phyloP scores from a whole-genome alignment of 2,888 invertebrate genomes.

The Nomada goodeniana region DNA sequence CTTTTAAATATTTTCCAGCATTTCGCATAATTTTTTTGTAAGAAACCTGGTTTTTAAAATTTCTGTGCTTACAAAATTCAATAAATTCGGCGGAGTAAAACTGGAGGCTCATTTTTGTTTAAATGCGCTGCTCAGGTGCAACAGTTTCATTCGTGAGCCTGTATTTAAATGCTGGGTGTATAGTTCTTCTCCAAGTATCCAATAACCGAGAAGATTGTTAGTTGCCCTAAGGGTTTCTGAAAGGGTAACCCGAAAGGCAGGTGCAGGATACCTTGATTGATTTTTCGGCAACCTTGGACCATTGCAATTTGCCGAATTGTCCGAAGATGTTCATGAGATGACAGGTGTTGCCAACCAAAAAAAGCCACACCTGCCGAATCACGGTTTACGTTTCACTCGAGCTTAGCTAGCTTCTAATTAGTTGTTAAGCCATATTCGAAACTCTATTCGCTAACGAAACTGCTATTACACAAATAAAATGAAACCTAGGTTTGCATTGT shows the following conservation, averaged over 20 bases:
- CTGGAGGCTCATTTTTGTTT: neutral
- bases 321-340: constrained; percentile 40
- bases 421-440: neutral
- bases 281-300: constrained; percentile 36
- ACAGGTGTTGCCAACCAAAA: constrained; percentile 44
- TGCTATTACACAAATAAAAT: too few relatives aligned
- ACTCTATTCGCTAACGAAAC: too few relatives aligned
- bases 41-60: too few relatives aligned
- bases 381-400: constrained; percentile 19
- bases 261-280: constrained; percentile 54
- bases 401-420: constrained; percentile 15
- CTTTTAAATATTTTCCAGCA: too few relatives aligned
- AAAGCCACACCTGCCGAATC: constrained; percentile 58
- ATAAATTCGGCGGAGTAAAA: neutral
- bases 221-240: constrained; percentile 26
- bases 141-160: neutral
- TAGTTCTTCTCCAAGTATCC: constrained; percentile 6
- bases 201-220: constrained; percentile 4
- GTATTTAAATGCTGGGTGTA: constrained; percentile 14
- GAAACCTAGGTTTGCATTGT: too few relatives aligned
- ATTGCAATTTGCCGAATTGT: constrained; percentile 48
- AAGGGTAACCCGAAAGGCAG: constrained; percentile 38
- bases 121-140: constrained; percentile 12
- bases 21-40: too few relatives aligned
- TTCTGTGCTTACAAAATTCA: neutral